Evolutionary conservation across 2,888 invertebrate species (phyloP).

Genomic region (Eristalinus sepulchralis): DNA sequence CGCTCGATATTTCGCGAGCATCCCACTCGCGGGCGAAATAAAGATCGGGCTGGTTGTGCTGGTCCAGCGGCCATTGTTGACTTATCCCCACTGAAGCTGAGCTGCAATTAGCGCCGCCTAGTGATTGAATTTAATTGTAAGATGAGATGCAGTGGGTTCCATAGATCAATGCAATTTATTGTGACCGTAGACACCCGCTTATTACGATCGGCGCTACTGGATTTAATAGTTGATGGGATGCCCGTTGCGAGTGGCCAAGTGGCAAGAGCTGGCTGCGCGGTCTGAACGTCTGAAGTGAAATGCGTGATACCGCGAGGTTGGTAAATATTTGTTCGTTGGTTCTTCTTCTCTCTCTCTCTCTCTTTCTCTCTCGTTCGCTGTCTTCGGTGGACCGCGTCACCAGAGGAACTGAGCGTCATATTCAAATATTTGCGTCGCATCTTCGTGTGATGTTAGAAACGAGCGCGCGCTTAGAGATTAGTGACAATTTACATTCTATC

Average conservation of each 20-base stretch:
- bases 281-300: not conserved
- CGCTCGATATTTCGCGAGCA: slow-evolving; percentile 5
- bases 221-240: slow-evolving; percentile 58
- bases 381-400: not conserved
- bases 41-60: not conserved
- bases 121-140: slow-evolving; percentile 71
- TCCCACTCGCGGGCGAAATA: slow-evolving; percentile 38
- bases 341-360: not conserved
- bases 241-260: slow-evolving; percentile 1
- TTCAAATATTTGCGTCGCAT: slow-evolving; percentile 68
- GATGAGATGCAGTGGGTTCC: slow-evolving; percentile 56
- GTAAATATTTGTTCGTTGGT: slow-evolving; percentile 64
- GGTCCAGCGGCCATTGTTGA: slow-evolving; percentile 39
- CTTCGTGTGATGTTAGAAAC: slow-evolving; percentile 54
- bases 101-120: slow-evolving; percentile 68
- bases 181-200: slow-evolving; percentile 63
- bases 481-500: slow-evolving; percentile 71
- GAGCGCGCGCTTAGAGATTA: slow-evolving; percentile 48
- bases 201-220: slow-evolving; percentile 64
- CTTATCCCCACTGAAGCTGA: slow-evolving; percentile 38
- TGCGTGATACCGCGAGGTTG: slow-evolving; percentile 37
- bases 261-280: not conserved
- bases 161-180: slow-evolving; percentile 68
- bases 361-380: too few relatives aligned
- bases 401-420: slow-evolving; percentile 29